Conservation (phyloP, 2,888 invertebrate species). For the Cosmia trapezina region DNA sequence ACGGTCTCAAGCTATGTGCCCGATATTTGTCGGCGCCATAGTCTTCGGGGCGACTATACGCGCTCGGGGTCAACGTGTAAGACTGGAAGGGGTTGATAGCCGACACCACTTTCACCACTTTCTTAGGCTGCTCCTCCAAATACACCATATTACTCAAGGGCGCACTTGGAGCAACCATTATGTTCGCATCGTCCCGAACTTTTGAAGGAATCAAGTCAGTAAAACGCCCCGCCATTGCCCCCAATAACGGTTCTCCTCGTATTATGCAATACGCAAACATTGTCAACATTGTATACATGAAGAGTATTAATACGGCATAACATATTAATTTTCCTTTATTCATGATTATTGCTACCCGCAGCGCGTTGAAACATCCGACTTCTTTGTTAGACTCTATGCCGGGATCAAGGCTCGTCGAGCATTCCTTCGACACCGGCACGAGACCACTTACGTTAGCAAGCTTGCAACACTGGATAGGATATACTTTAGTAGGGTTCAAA, state of each 20-base stretch:
- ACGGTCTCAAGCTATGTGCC: conserved; percentile 59
- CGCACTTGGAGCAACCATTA: conserved; percentile 65
- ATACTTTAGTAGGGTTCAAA: conserved; percentile 70
- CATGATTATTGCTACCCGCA: conserved; percentile 72
- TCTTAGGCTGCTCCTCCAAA: conserved; percentile 81
- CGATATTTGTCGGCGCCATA: conserved; percentile 20
- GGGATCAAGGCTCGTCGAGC: conserved; percentile 68
- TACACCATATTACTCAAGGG: conserved; percentile 79
- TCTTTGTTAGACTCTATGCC: conserved; percentile 70
- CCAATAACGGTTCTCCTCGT: conserved; percentile 79
- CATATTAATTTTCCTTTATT: conserved; percentile 78
- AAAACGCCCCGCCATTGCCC: conserved; percentile 68
- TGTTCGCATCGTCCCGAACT: conserved; percentile 55
- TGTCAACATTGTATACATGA: conserved; percentile 73
- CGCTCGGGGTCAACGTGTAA: conserved; percentile 76
- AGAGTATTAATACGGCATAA: conserved; percentile 70
- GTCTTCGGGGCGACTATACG: conserved; percentile 57
- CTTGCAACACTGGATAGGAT: conserved; percentile 83
- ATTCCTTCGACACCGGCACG: conserved; percentile 74
- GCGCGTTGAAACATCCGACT: conserved; percentile 77
- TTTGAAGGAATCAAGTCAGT: conserved; percentile 64
- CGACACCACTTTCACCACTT: conserved; percentile 81
- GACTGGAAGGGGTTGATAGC: conserved; percentile 80
- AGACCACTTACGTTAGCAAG: conserved; percentile 74
- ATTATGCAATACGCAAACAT: conserved; percentile 82